Conservation (phyloP, 2,888 invertebrate genomes). For the Pediacus dermestoides region DNA sequence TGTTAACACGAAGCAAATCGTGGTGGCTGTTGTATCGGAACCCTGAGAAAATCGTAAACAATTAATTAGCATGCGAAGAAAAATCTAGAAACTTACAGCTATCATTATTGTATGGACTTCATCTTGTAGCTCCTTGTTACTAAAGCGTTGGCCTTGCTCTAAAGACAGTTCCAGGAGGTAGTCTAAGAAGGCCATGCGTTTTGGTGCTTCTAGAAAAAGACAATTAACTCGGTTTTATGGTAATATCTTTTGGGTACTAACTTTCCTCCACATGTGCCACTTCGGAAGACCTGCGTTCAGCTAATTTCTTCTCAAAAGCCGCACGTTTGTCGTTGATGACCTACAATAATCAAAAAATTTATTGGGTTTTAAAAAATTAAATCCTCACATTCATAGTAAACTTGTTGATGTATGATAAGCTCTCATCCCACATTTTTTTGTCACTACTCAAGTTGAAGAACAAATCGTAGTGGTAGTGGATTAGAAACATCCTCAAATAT, state of each 20-base stretch:
- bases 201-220: background rate
- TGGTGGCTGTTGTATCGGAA: constrained; percentile 37
- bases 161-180: background rate
- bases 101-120: constrained; percentile 56
- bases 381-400: background rate
- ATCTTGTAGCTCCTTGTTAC: constrained; percentile 6
- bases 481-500: constrained; percentile 28
- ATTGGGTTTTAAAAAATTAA: background rate
- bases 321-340: background rate
- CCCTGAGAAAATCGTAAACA: too few relatives aligned
- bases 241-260: background rate
- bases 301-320: background rate
- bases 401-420: background rate
- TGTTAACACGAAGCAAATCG: constrained; percentile 31
- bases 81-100: constrained; percentile 49
- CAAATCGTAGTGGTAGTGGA: constrained; percentile 28
- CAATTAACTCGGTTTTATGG: background rate
- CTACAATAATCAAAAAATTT: background rate
- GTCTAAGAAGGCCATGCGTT: constrained; percentile 1
- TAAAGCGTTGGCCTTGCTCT: too few relatives aligned
- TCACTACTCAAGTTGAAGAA: constrained; percentile 20
- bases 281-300: too few relatives aligned
- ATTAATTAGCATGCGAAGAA: background rate
- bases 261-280: background rate
- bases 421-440: background rate